Base-by-base conservation (phyloP, 92 coral and sea anemone genomes). In the Blastomussa wellsi region DNA sequence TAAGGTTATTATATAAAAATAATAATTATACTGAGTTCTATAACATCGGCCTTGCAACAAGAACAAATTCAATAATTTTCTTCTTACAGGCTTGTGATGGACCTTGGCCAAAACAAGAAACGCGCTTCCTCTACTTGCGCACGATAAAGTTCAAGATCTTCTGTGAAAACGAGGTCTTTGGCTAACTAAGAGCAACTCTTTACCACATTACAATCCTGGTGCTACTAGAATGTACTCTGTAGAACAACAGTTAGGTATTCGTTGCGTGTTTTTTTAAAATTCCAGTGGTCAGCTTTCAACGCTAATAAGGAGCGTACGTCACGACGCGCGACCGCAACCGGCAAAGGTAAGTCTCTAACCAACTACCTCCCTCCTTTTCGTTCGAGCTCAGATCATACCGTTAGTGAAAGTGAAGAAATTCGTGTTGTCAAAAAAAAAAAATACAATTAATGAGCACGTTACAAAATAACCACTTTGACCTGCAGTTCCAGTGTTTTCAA, bases 241-340 rank as follows among this genome's bases (percentile, higher is more conserved):
- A 24, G 8, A 62, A 10, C 29, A 26, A 62, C 32, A 26, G 41
- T 38, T 52, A 35, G 22, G 22, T n/a, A 37, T 72, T 53, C 29
- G 17, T 71, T 55, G 86, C 78, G 52, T 72, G 48, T 82, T 37
- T 12, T 22, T 1, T 7, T 35, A 15, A 70, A 22, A 48, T 31
- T 72, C 70, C 86, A 17, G 48, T 71, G 72, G 72, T 82, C 66
- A 82, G 69, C 86, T 82, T 53, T 82, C 86, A 72, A 82, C 86
- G 31, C 55, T 29, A 52, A 49, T 69, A 35, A 69, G 19, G 64
- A n/a, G n/a, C n/a, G n/a, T n/a, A n/a, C n/a, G n/a, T n/a, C n/a
- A n/a, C n/a, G n/a, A n/a, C n/a, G n/a, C n/a, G n/a, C n/a, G n/a
- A n/a, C n/a, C n/a, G n/a, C n/a, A n/a, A n/a, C n/a, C n/a, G n/a